Evolutionary conservation across 2,797 vertebrate species (phyloP).

Genomic region (Malacoraja senta): DNA sequence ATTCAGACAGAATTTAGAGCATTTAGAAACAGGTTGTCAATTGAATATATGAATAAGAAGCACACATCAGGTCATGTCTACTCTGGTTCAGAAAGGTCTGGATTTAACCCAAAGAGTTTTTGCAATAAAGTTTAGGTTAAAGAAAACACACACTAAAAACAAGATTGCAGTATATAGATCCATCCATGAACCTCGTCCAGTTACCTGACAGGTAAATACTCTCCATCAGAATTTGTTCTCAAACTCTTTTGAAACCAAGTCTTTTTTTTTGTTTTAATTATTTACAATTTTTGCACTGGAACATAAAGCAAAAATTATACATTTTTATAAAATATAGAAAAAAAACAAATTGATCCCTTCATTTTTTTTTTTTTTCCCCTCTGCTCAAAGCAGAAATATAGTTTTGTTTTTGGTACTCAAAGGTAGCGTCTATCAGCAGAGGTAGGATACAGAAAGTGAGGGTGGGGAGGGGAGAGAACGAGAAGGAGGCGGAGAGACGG

Average conservation of each 20-base stretch:
- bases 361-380: conserved; percentile 70
- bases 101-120: conserved; percentile 45
- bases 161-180: conserved; percentile 45
- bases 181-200: background rate
- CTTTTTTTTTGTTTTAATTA: conserved; percentile 48
- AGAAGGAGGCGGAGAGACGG: conserved; percentile 48
- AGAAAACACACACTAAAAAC: conserved; percentile 11
- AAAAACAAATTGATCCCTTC: conserved; percentile 77
- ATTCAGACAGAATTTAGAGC: background rate
- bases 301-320: conserved; percentile 46
- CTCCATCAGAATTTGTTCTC: conserved; percentile 40
- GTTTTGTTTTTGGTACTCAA: conserved; percentile 43
- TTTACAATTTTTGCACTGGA: conserved; percentile 50
- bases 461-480: conserved; percentile 39
- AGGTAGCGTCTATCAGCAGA: conserved; percentile 65
- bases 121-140: conserved; percentile 45
- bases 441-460: conserved; percentile 45
- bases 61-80: background rate
- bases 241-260: conserved; percentile 55
- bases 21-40: background rate
- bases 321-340: conserved; percentile 54
- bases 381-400: conserved; percentile 61
- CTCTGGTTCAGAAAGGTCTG: conserved; percentile 43
- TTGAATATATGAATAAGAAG: background rate
- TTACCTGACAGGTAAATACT: background rate